Percentiles rank a stretch among this genome's conserved stretches.
phyloP scores from a whole-genome alignment of 2,888 invertebrate species.

The Selenia dentaria region DNA sequence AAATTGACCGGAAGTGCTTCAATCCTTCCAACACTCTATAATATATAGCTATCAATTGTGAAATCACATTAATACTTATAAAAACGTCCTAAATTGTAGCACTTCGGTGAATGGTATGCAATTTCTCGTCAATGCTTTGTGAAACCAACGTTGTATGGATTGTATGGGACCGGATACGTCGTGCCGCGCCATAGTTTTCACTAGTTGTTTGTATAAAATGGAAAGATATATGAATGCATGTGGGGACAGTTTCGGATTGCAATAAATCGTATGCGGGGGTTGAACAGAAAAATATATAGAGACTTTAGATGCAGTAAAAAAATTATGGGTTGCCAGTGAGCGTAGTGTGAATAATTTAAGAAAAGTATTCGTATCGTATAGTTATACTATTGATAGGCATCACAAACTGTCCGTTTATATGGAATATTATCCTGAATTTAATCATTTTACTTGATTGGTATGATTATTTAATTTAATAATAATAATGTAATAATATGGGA shows the following conservation, averaged over 20 bases:
- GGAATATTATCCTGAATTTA: too few relatives aligned
- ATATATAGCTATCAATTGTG: conserved; percentile 6
- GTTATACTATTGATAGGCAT: too few relatives aligned
- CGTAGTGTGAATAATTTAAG: too few relatives aligned
- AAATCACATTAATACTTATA: conserved; percentile 10
- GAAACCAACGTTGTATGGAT: conserved; percentile 46
- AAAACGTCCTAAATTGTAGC: conserved; percentile 30
- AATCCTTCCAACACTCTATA: conserved; percentile 31
- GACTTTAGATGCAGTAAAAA: conserved; percentile 17
- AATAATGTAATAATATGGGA: too few relatives aligned
- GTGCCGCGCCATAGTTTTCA: conserved; percentile 53
- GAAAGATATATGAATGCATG: conserved; percentile 66
- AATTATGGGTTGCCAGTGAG: too few relatives aligned
- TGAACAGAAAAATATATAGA: conserved; percentile 49
- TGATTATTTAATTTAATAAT: too few relatives aligned
- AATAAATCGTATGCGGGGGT: conserved; percentile 75
- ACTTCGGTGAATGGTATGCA: conserved; percentile 37
- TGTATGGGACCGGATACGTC: conserved; percentile 69
- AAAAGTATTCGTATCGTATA: too few relatives aligned
- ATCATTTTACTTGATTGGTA: too few relatives aligned
- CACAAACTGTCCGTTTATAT: too few relatives aligned
- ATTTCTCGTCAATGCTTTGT: conserved; percentile 43
- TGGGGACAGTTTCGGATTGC: conserved; percentile 77
- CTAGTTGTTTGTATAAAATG: conserved; percentile 59
- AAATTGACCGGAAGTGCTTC: conserved; percentile 46